These are phyloP conservation scores for Yponomeuta cagnagella DNA, from an alignment of 2,888 invertebrate genomes.

Conservation along the genomic window DNA sequence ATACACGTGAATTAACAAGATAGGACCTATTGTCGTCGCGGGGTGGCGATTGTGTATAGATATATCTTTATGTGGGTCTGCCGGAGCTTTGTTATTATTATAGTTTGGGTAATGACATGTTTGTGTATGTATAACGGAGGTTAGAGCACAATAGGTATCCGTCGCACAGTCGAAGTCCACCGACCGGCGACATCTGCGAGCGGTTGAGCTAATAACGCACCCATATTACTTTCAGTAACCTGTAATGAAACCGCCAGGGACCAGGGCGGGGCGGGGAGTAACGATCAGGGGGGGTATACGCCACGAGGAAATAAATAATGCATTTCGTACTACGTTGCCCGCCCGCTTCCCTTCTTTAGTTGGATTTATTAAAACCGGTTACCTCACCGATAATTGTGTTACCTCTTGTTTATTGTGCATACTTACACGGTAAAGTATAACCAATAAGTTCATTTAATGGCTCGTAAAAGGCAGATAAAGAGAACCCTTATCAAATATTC, in stretches of 20 bases:
- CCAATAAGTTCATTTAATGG: conserved; percentile 32
- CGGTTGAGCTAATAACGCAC: conserved; percentile 52
- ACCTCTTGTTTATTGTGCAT: neutral
- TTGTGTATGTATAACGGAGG: conserved; percentile 43
- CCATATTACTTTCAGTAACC: conserved; percentile 41
- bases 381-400: neutral
- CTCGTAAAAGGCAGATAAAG: conserved; percentile 57
- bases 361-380: conserved; percentile 6
- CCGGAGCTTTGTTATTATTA: conserved; percentile 32
- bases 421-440: neutral
- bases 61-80: conserved; percentile 11
- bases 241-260: conserved; percentile 38
- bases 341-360: conserved; percentile 1
- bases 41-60: conserved; percentile 20
- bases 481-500: conserved; percentile 66
- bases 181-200: conserved; percentile 48
- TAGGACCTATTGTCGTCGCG: conserved; percentile 50
- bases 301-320: conserved; percentile 15
- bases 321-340: conserved; percentile 10
- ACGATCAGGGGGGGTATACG: neutral
- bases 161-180: conserved; percentile 30
- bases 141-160: conserved; percentile 41
- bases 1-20: conserved; percentile 64
- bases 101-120: conserved; percentile 32
- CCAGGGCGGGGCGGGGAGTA: neutral